A percentile compares a stretch with the other conserved stretches of the same genome.
These are phyloP conservation scores for Manis javanica DNA, from an alignment of 2,797 vertebrate genomes.

Conservation along the genomic window DNA sequence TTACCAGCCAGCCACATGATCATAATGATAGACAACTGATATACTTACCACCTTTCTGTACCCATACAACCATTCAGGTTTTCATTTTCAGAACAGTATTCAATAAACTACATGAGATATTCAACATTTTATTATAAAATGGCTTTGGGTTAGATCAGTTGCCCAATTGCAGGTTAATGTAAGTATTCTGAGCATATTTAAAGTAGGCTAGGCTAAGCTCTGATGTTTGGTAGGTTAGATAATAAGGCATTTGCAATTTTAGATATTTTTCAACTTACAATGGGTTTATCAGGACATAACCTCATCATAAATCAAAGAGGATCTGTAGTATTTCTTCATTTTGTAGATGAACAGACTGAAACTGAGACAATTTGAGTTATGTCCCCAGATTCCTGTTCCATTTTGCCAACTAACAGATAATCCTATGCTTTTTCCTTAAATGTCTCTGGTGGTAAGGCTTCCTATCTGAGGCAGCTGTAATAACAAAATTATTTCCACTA, in stretches of 20 bases:
- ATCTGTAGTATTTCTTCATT: background rate
- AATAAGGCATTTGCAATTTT: background rate
- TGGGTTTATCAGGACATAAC: background rate
- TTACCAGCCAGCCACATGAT: background rate
- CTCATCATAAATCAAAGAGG: background rate
- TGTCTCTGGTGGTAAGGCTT: background rate
- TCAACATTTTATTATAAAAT: background rate
- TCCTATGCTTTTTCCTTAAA: background rate
- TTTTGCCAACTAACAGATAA: conserved; percentile 41
- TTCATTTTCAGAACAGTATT: too few relatives aligned
- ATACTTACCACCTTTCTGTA: too few relatives aligned
- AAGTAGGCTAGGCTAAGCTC: background rate
- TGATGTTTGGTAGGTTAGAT: background rate
- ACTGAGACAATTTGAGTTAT: background rate
- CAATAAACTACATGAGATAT: background rate
- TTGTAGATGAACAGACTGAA: conserved; percentile 15
- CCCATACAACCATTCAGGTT: too few relatives aligned
- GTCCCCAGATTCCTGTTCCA: background rate
- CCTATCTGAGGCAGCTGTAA: background rate
- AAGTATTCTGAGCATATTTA: background rate
- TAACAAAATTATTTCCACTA: background rate
- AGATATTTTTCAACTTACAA: background rate
- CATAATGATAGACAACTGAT: too few relatives aligned
- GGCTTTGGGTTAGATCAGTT: background rate
- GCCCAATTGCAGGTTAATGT: background rate